Evolutionary conservation across 2,113 vertebrate genomes (phyloP).

Genomic region (Cyrtonyx montezumae): DNA sequence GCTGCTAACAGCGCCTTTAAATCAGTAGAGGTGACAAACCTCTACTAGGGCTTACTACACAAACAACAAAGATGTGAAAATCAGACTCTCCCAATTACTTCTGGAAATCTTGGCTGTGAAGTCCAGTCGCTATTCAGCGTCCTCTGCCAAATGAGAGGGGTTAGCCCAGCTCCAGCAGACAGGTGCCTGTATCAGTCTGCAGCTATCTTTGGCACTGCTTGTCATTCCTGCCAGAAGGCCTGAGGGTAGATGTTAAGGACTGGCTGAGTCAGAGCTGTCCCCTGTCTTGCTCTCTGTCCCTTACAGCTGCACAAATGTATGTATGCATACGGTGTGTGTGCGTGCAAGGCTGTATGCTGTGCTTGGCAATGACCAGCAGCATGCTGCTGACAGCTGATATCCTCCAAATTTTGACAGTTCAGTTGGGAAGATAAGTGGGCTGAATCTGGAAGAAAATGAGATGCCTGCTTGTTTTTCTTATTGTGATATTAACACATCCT

Average conservation of each 20-base stretch:
- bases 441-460: background rate
- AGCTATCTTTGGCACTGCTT: background rate
- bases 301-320: background rate
- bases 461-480: background rate
- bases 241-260: background rate
- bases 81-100: background rate
- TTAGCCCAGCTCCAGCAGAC: background rate
- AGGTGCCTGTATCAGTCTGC: background rate
- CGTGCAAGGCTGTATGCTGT: background rate
- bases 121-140: background rate
- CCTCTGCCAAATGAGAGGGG: background rate
- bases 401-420: background rate
- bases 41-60: background rate
- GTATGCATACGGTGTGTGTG: rapidly evolving
- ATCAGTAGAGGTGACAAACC: background rate
- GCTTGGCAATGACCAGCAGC: background rate
- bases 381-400: background rate
- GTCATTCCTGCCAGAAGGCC: background rate
- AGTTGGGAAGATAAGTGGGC: background rate
- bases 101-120: background rate
- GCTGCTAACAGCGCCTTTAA: background rate
- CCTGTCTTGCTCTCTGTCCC: background rate
- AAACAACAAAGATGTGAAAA: background rate
- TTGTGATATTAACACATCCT: rapidly evolving
- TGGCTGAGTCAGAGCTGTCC: background rate